Conservation (phyloP, 2,888 invertebrate species). For the Phorcus lineatus region DNA sequence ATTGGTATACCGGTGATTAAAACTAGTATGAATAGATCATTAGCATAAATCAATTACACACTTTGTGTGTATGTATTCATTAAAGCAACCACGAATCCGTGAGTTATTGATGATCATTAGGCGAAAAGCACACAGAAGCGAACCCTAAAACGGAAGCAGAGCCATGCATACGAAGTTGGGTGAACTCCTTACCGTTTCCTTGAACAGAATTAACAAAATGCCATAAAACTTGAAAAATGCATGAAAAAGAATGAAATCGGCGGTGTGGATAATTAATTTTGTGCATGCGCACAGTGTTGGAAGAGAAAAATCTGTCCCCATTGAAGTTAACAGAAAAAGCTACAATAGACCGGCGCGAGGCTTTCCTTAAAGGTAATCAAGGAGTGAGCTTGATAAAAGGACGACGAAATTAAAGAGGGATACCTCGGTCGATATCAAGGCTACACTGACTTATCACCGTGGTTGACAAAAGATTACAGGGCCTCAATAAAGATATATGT, state of each 20-base stretch:
- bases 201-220: slow-evolving; percentile 15
- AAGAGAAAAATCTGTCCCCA: slow-evolving; percentile 4
- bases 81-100: neutral
- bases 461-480: slow-evolving; percentile 5
- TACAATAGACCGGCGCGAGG: neutral
- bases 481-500: slow-evolving; percentile 10
- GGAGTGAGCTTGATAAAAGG: neutral
- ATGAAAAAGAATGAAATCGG: slow-evolving; percentile 15
- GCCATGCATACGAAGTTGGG: slow-evolving; percentile 7
- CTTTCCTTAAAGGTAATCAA: slow-evolving; percentile 5
- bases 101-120: neutral
- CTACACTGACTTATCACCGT: neutral
- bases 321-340: neutral
- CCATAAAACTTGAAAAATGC: slow-evolving; percentile 6
- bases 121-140: neutral
- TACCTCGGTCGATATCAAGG: neutral
- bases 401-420: neutral
- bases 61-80: slow-evolving; percentile 11
- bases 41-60: slow-evolving; percentile 2
- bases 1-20: neutral
- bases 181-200: slow-evolving; percentile 3
- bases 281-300: slow-evolving; percentile 8
- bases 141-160: neutral
- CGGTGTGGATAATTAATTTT: slow-evolving; percentile 11
- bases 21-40: neutral